Evolutionary conservation across 2,113 vertebrate genomes (phyloP), one percentile per base, ranked within the genome.

Genomic region (Hystrix cristata): DNA sequence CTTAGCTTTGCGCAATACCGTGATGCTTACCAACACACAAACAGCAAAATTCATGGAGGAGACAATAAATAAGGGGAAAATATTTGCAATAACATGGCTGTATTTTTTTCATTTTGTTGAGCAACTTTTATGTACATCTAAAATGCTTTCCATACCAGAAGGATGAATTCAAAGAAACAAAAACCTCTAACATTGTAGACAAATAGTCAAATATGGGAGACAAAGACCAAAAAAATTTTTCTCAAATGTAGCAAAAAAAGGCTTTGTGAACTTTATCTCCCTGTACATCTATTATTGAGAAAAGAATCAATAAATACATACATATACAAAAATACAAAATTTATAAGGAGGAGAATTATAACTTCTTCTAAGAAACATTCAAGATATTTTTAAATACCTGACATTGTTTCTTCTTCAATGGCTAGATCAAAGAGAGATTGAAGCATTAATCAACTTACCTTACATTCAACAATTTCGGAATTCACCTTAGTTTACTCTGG

Each of bases 351-450:
- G 7, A 25, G 12, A 90, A 82, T 34, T 5, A 81, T 11, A 76
- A 23, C 53, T 71, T 48, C 29, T 79, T 85, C 3, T 67, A 67
- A 94, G 18, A 83, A 82, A 38, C 1, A 25, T 27, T 51, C 48
- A 72, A 27, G 12, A 9, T 11, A 29, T n/a, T 51, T 46, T 78
- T 86, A 57, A 38, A 19, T 76, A 48, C 2, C 16, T 2, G 23
- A 69, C 16, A 46, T 46, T 95, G 29, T 55, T 81, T 79, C 7
- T 7, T 92, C 71, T 96, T 96, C 59, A 43, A 59, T 96, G 48
- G n/a, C 14, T 13, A 90, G 5, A 38, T 64, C 0, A 94, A 3
- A 34, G 81, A 95, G 87, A 88, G 79, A 34, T 34, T 34, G 51
- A 91, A 76, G 3, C 21, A 90, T 51, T 93, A 90, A 38, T 81